Evolutionary conservation across 2,113 vertebrate species (phyloP).

Genomic region (Halcyon senegalensis): DNA sequence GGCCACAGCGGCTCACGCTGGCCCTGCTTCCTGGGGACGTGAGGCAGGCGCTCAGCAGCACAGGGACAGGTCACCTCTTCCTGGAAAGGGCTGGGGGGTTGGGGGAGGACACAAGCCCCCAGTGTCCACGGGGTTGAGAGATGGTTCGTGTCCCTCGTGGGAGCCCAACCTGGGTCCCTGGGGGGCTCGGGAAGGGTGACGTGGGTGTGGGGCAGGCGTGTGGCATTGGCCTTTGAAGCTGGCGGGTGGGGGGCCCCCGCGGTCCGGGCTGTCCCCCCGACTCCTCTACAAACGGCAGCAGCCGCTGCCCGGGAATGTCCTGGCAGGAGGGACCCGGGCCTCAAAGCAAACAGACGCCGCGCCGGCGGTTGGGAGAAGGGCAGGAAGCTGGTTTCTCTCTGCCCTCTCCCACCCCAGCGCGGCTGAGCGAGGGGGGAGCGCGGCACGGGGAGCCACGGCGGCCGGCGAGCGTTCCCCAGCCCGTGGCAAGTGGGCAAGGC

Average conservation of each 20-base stretch:
- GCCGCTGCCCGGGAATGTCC: slow-evolving; percentile 50
- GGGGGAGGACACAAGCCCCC: background rate
- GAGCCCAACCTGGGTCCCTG: background rate
- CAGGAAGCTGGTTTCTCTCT: background rate
- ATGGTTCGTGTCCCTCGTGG: background rate
- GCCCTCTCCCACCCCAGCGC: background rate
- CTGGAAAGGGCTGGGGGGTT: background rate
- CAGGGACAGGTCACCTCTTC: background rate
- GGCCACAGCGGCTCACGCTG: background rate
- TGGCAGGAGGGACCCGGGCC: slow-evolving; percentile 57
- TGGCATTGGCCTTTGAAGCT: background rate
- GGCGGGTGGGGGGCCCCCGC: background rate
- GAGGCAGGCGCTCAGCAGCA: background rate
- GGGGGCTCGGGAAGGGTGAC: accelerated
- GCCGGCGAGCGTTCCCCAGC: background rate
- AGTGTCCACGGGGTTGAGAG: background rate
- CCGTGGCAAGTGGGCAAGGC: background rate
- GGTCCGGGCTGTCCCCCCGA: background rate
- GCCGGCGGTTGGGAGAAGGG: background rate
- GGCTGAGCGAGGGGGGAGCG: accelerated
- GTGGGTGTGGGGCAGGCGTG: background rate
- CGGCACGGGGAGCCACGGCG: accelerated
- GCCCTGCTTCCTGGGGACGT: background rate
- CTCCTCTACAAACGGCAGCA: background rate
- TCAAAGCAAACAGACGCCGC: slow-evolving; percentile 55